Evolutionary conservation across 64 coral and sea anemone species (phyloP).

Genomic region (Pocillopora damicornis): DNA sequence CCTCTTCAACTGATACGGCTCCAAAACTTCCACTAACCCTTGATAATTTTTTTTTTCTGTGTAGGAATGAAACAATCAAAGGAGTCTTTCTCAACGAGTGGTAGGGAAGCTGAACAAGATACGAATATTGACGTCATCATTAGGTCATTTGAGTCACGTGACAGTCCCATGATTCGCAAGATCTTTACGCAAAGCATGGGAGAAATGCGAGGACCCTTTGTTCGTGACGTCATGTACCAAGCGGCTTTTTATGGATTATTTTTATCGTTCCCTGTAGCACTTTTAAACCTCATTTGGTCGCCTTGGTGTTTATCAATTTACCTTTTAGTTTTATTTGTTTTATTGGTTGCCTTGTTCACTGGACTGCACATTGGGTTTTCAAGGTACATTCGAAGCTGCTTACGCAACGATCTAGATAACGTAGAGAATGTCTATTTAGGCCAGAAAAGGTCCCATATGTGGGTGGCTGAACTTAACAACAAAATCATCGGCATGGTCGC

Average conservation of each 20-base stretch:
- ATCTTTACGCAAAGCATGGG: slow-evolving; percentile 27
- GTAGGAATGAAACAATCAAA: neutral
- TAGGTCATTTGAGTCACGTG: slow-evolving; percentile 9
- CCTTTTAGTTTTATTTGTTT: neutral
- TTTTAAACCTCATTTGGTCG: neutral
- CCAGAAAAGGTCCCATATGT: slow-evolving; percentile 8
- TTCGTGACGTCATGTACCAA: slow-evolving; percentile 26
- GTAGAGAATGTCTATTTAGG: neutral
- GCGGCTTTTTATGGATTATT: neutral
- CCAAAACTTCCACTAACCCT: neutral
- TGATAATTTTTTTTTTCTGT: neutral
- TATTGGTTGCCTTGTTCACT: slow-evolving; percentile 8
- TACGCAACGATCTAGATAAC: neutral
- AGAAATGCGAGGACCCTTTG: slow-evolving; percentile 32
- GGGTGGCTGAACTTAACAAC: neutral
- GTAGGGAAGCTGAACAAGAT: neutral
- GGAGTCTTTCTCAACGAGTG: neutral
- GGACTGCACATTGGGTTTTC: slow-evolving; percentile 28
- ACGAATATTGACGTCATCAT: neutral
- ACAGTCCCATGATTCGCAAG: slow-evolving; percentile 6
- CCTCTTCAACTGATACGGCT: too few species aligned
- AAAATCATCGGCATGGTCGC: slow-evolving; percentile 13
- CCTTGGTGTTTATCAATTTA: slow-evolving; percentile 5
- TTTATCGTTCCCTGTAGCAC: neutral
- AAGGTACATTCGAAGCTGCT: slow-evolving; percentile 9